Base-by-base conservation (phyloP, 2,797 vertebrate species). In the Parauchenoglanis punctatus region DNA sequence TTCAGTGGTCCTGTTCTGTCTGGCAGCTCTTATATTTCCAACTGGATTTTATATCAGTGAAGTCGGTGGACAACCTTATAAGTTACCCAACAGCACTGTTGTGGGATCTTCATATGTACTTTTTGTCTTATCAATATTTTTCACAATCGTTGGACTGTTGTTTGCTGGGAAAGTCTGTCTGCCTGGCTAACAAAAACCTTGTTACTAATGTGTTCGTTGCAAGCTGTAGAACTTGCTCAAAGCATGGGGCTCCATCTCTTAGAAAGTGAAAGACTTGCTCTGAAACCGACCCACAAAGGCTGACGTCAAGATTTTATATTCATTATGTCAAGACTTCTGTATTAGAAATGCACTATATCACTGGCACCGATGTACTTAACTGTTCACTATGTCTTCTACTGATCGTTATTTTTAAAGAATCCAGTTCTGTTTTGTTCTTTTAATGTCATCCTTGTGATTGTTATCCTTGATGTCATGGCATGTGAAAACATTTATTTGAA, bases 21-120 rank as follows among this genome's bases (percentile, higher is more conserved):
- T 99, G 98, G 99, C 98, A 87, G 99, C 99, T 84, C 98, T 99
- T 94, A 99, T 99, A 96, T 99, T 99, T 94, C 99, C 99, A 86
- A 99, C 99, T 96, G 99, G 99, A 96, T 99, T 99, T 97, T 99
- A 99, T 96, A 98, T 99, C 96, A 99, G 96, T 93, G 98, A 99
- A 97, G 98, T 99, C 90, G 99, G 99, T 92, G 99, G 99, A 87
- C 98, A 99, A 94, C 98, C 99, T 0, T 99, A 99, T 95, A 99
- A 99, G 94, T 95, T 99, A 92, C 98, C 99, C 92, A 99, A 99
- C 96, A 99, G 99, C 96, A 99, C 98, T 13, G 98, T 98, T 91
- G 99, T 99, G 87, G 99, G 99, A 91, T 99, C 99, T 58, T 99
- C 99, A 0, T 99, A 99, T 52, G 98, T 99, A 94, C 97, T 99